Evolutionary conservation across 64 coral and sea anemone genomes (phyloP).

Genomic region (Montipora foliosa): DNA sequence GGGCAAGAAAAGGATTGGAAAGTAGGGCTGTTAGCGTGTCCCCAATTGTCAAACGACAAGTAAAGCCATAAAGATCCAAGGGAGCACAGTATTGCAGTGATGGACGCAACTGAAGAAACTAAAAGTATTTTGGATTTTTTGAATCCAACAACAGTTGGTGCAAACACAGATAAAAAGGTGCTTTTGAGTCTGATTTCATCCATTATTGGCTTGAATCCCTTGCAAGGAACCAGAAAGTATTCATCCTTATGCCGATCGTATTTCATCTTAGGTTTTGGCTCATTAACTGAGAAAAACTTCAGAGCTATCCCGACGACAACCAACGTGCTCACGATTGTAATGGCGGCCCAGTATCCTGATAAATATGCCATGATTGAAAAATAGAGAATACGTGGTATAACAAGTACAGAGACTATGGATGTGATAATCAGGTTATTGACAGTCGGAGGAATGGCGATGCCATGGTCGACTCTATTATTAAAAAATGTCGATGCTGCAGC

Average conservation of each 20-base stretch:
- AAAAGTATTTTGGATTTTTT: constrained; percentile 5
- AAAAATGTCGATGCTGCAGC: not conserved
- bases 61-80: constrained; percentile 17
- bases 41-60: not conserved
- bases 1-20: not conserved
- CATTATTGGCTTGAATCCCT: constrained; percentile 17
- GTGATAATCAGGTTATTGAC: not conserved
- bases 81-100: constrained; percentile 1
- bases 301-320: not conserved
- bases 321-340: not conserved
- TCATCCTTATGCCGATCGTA: not conserved
- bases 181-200: constrained; percentile 5
- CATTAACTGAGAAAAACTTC: not conserved
- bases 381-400: constrained; percentile 9
- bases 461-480: not conserved
- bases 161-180: constrained; percentile 4
- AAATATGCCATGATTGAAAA: constrained; percentile 14
- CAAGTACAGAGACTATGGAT: not conserved
- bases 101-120: not conserved
- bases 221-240: not conserved
- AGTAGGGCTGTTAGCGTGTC: not conserved
- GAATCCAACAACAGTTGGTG: constrained; percentile 11
- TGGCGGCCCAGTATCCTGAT: not conserved
- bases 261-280: not conserved
- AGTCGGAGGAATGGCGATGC: constrained; percentile 10